Percentiles rank a stretch among this genome's conserved stretches.
phyloP scores from a whole-genome alignment of 2,113 vertebrate genomes.

The Danio rerio region DNA sequence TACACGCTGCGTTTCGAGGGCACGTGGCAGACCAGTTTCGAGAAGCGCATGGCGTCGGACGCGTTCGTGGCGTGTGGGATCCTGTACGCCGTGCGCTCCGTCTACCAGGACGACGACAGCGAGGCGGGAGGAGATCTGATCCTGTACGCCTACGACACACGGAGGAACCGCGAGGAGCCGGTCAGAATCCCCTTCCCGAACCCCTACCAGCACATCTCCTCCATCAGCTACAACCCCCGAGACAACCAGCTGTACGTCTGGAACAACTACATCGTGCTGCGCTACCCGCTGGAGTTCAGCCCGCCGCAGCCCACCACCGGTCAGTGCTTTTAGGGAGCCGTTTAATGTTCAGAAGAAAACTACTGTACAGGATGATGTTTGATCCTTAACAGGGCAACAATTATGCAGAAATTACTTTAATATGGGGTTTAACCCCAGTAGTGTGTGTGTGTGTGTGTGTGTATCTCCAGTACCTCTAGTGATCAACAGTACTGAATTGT shows the following conservation, averaged over 20 bases:
- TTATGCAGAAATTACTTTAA: too few species aligned
- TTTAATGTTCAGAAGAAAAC: too few species aligned
- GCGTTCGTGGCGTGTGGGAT: slow-evolving; percentile 96
- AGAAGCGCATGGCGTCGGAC: slow-evolving; percentile 91
- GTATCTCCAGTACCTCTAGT: too few species aligned
- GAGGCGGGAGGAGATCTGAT: slow-evolving; percentile 89
- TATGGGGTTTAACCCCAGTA: too few species aligned
- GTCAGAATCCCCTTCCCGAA: slow-evolving; percentile 89
- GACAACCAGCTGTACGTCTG: slow-evolving; percentile 96
- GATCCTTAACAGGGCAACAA: too few species aligned
- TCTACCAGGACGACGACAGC: slow-evolving; percentile 92
- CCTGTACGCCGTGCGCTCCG: slow-evolving; percentile 89
- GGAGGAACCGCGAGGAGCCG: slow-evolving; percentile 83
- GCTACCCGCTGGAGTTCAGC: slow-evolving; percentile 89
- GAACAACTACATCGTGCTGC: slow-evolving; percentile 94
- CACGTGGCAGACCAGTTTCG: slow-evolving; percentile 91
- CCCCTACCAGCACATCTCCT: slow-evolving; percentile 94
- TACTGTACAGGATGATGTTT: too few species aligned
- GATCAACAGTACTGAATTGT: too few species aligned
- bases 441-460: too few species aligned
- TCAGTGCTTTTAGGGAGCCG: slow-evolving; percentile 52
- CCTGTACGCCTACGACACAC: slow-evolving; percentile 92
- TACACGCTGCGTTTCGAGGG: slow-evolving; percentile 94
- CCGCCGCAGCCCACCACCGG: slow-evolving; percentile 86
- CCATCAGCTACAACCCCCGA: slow-evolving; percentile 93